phyloP scores from a whole-genome alignment of 2,888 invertebrate species.

The Caenorhabditis imperialis region DNA sequence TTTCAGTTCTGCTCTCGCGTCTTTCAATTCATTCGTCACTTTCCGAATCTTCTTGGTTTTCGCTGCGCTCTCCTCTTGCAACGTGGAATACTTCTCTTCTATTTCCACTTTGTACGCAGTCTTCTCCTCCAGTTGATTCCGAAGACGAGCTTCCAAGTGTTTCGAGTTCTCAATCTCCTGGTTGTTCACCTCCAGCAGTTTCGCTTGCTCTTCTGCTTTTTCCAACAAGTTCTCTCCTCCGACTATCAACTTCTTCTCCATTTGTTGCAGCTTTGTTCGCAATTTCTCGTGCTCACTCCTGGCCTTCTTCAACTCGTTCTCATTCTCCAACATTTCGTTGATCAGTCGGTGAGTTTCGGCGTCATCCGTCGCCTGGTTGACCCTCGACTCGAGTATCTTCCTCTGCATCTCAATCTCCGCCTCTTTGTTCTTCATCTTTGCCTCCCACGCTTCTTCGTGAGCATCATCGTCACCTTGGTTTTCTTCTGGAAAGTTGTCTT shows the following conservation, averaged over 20 bases:
- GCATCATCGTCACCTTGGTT: slow-evolving; percentile 60
- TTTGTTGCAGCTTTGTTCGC: slow-evolving; percentile 87
- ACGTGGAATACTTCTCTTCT: slow-evolving; percentile 85
- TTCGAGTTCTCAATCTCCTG: slow-evolving; percentile 68
- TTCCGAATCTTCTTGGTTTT: slow-evolving; percentile 91
- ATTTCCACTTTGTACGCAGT: slow-evolving; percentile 60
- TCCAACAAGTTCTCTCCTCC: slow-evolving; percentile 98
- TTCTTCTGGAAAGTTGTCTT: slow-evolving; percentile 57
- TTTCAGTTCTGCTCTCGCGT: slow-evolving; percentile 63
- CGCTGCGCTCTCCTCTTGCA: slow-evolving; percentile 94
- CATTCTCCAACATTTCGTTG: slow-evolving; percentile 58
- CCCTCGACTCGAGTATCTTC: slow-evolving; percentile 82
- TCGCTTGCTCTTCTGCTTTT: slow-evolving; percentile 83
- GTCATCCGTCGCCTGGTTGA: slow-evolving; percentile 47
- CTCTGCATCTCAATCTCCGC: slow-evolving; percentile 78
- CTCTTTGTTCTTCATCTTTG: slow-evolving; percentile 80
- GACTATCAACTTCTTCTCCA: slow-evolving; percentile 95
- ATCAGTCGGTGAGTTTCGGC: slow-evolving; percentile 52
- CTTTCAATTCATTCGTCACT: slow-evolving; percentile 55
- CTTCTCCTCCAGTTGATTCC: slow-evolving; percentile 54
- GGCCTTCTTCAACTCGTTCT: slow-evolving; percentile 60
- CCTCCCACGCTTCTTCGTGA: slow-evolving; percentile 69
- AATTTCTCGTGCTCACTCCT: slow-evolving; percentile 87
- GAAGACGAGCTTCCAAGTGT: slow-evolving; percentile 50
- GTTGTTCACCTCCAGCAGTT: slow-evolving; percentile 59